phyloP scores from a whole-genome alignment of 1,140 invertebrate genomes.

The Magallana ariakensis region DNA sequence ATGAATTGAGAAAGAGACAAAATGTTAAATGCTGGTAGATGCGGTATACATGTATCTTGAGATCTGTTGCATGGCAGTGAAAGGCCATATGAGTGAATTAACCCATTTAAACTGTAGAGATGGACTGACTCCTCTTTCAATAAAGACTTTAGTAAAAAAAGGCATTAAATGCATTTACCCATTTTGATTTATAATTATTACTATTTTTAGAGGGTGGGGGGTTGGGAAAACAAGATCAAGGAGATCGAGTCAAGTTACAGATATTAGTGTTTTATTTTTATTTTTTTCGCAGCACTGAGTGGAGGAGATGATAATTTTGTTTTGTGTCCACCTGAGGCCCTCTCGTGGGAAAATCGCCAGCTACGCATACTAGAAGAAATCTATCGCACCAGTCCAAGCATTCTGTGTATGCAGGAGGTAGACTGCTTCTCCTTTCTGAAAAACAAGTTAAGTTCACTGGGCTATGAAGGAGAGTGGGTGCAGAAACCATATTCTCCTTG shows the following conservation, averaged over 20 bases:
- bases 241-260: neutral
- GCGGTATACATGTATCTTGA: too few relatives aligned
- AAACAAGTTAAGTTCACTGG: slow-evolving; percentile 83
- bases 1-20: too few relatives aligned
- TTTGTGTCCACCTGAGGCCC: slow-evolving; percentile 85
- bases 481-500: slow-evolving; percentile 91
- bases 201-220: too few relatives aligned
- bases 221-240: neutral
- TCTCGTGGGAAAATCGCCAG: slow-evolving; percentile 86
- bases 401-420: slow-evolving; percentile 89
- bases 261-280: neutral
- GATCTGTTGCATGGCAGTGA: too few relatives aligned
- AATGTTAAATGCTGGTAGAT: too few relatives aligned
- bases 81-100: too few relatives aligned
- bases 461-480: slow-evolving; percentile 87
- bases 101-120: too few relatives aligned
- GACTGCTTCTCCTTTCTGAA: slow-evolving; percentile 88
- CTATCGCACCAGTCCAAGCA: slow-evolving; percentile 85
- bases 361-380: slow-evolving; percentile 88
- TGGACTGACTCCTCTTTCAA: too few relatives aligned
- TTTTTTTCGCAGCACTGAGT: slow-evolving; percentile 84
- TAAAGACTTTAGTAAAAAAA: too few relatives aligned
- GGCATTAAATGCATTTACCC: too few relatives aligned
- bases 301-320: slow-evolving; percentile 88
- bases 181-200: too few relatives aligned